Evolutionary conservation across 2,888 invertebrate genomes (phyloP), one percentile per base, ranked within the genome.

Genomic region (Microplitis deprimator): DNA sequence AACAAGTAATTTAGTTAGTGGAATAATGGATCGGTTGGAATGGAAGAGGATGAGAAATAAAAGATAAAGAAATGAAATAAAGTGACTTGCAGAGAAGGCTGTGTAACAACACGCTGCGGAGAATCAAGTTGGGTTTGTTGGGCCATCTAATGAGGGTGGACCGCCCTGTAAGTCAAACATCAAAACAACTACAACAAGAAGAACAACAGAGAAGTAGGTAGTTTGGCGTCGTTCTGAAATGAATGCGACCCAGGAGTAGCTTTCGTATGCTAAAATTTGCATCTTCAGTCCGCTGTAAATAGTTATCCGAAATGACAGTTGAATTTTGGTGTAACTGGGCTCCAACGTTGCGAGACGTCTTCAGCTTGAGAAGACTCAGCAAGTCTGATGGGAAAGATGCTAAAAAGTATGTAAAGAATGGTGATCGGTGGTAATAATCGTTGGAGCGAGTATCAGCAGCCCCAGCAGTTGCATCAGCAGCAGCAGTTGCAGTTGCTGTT

Each of bases 261-360:
- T 81, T 81, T 80, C 83, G 82, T 85, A 85, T 84, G 84, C 84
- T 84, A 85, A 84, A 87, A 86, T 85, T 83, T 79, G 75, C 75
- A 72, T 67, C 65, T 62, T 71, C 60, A 39, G 64, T 80, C 64
- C 84, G 29, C 82, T 86, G 86, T 87, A 86, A 87, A 87, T 87
- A 87, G 86, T 86, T 86, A 86, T 85, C 78, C 83, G 81, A 82
- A 86, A 84, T 87, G 87, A 87, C 87, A 86, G 86, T 85, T 84
- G 84, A 84, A 86, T 86, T 87, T 86, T 77, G 81, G 72, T 75
- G 29, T 29, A 29, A 29, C 29, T 29, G 29, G 50, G 50, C 13
- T 13, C 50, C 10, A 2, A 29, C 29, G 29, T 29, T 29, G 13
- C 3, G 50, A 50, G 50, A 50, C 50, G 13, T 50, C 13, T 29